Percentiles rank a stretch among this genome's conserved stretches.
Evolutionary conservation across 2,797 vertebrate species (phyloP).

Genomic region (Lerista edwardsae): DNA sequence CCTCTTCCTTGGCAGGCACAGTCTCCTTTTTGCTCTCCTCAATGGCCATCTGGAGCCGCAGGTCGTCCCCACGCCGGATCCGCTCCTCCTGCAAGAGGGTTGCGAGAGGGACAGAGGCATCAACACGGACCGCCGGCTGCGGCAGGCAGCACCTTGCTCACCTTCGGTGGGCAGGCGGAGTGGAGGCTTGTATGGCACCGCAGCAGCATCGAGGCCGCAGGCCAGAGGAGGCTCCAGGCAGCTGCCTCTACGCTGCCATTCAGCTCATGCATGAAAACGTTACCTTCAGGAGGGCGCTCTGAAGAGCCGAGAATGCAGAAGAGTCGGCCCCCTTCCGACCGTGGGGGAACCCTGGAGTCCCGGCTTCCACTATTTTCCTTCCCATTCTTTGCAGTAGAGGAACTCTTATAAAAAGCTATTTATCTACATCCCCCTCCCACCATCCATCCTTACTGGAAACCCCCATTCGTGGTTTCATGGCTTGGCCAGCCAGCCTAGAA

Average conservation of each 20-base stretch:
- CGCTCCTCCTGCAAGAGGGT: conserved; percentile 84
- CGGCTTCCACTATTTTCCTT: too few species aligned
- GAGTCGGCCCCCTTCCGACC: background rate
- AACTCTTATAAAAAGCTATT: background rate
- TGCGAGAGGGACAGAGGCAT: background rate
- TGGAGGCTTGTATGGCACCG: background rate
- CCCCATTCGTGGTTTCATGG: background rate
- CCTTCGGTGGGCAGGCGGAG: background rate
- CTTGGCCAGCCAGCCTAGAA: background rate
- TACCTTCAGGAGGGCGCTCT: background rate
- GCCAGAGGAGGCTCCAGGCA: conserved; percentile 5
- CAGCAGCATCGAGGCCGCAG: background rate
- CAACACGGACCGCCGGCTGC: background rate
- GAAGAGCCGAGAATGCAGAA: background rate
- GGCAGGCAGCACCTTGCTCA: background rate
- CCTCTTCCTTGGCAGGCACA: conserved; percentile 83
- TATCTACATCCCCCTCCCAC: background rate
- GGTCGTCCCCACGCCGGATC: conserved; percentile 89
- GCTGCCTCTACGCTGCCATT: background rate
- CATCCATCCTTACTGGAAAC: background rate
- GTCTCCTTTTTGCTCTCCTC: conserved; percentile 93
- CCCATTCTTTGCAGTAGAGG: background rate
- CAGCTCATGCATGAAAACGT: background rate
- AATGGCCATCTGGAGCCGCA: conserved; percentile 93
- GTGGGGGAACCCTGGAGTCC: background rate